Evolutionary conservation across 2,888 invertebrate genomes (phyloP), one percentile per base, ranked within the genome.

Genomic region (Himalopsyche tibetana): DNA sequence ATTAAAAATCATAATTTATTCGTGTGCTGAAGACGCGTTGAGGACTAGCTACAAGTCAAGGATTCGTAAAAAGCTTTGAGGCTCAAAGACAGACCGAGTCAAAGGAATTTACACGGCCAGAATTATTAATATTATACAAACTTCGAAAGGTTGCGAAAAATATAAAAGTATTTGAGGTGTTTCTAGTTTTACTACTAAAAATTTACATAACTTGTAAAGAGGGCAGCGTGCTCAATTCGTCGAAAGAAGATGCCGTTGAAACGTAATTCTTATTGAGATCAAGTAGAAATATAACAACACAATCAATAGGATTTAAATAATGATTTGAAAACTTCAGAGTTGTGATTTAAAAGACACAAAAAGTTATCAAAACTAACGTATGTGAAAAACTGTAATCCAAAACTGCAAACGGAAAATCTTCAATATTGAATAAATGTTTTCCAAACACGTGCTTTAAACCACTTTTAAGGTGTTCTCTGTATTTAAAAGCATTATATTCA

Each of bases 1-100:
- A 74, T 74, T 74, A 74, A 74, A 74, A 74, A 74, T 74, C 19
- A 74, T 74, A 74, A 74, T 74, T 74, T 74, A 74, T 74, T 74
- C 74, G 38, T 74, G 12, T 74, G 74, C 11, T 36, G 74, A 74
- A 74, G 74, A 74, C 36, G 74, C 74, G 28, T 36, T 74, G 74
- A 74, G 74, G 38, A 74, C 74, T 74, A 15, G 38, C 19, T 36
- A 74, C 36, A 74, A 74, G 74, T 74, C 74, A 38, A 74, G 74
- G 74, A 36, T 38, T 74, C n/a, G 74, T 15, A 36, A 74, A 15
- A 36, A 74, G 74, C 74, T 74, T 74, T 74, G 74, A 74, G 74
- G 74, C 38, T 74, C 74, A 74, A 74, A 74, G 74, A 36, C 74
- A 15, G 36, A 74, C 74, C 36, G 36, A 74, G 74, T 74, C 74